Evolutionary conservation across 30 jellyfish, hydroid and myxozoan species (phyloP).

Genomic region (Aurelia aurita complex sp. Pacific): DNA sequence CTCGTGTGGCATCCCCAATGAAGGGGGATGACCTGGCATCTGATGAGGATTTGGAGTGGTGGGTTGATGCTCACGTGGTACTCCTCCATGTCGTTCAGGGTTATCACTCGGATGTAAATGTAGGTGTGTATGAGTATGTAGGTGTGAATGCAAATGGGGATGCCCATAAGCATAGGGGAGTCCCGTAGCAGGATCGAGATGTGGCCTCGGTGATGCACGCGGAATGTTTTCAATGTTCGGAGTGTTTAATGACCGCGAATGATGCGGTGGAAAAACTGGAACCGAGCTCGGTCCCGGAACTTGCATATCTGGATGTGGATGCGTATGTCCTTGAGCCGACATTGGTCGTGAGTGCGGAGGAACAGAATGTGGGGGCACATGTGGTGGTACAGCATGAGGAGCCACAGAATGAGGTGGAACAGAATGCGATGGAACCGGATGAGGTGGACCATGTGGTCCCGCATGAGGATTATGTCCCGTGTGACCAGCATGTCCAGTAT

Average conservation of each 20-base stretch:
- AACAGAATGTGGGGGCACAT: slow-evolving; percentile 5
- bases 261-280: slow-evolving; percentile 73
- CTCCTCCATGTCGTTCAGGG: slow-evolving; percentile 39
- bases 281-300: slow-evolving; percentile 68
- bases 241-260: slow-evolving; percentile 49
- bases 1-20: slow-evolving; percentile 62
- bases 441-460: slow-evolving; percentile 57
- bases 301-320: slow-evolving; percentile 57
- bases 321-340: slow-evolving; percentile 58
- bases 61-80: slow-evolving; percentile 71
- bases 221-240: slow-evolving; percentile 73
- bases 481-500: slow-evolving; percentile 5
- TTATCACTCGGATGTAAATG: slow-evolving; percentile 96
- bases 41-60: slow-evolving; percentile 57
- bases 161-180: slow-evolving; percentile 73
- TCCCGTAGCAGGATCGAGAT: slow-evolving; percentile 83
- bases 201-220: slow-evolving; percentile 79
- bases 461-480: slow-evolving; percentile 37
- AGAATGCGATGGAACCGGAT: slow-evolving; percentile 17
- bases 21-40: slow-evolving; percentile 75
- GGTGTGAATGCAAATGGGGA: slow-evolving; percentile 97
- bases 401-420: slow-evolving; percentile 4
- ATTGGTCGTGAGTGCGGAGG: slow-evolving; percentile 47
- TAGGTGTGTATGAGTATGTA: slow-evolving; percentile 97
- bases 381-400: slow-evolving; percentile 18